These are phyloP conservation scores for Eulithis prunata DNA, from an alignment of 2,888 invertebrate species.

Conservation along the genomic window DNA sequence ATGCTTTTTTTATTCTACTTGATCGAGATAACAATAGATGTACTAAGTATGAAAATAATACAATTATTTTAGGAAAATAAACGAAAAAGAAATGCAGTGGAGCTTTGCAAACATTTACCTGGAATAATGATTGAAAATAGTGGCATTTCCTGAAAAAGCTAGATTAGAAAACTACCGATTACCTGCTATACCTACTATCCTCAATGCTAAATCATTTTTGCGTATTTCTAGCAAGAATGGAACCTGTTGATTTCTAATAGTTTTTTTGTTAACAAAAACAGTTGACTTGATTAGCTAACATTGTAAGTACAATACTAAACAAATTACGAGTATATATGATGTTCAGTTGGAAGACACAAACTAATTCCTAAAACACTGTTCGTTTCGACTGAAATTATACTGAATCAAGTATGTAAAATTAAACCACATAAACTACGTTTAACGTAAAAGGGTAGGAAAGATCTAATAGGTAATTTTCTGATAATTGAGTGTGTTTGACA, in stretches of 20 bases:
- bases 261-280: background rate
- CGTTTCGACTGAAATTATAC: background rate
- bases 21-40: background rate
- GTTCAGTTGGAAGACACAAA: background rate
- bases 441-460: background rate
- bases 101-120: no score
- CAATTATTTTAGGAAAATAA: no score
- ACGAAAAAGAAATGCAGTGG: no score
- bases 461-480: slow-evolving; percentile 10
- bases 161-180: no score
- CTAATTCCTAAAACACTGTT: background rate
- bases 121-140: no score
- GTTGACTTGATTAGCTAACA: background rate
- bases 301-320: background rate
- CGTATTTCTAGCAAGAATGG: background rate
- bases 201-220: no score
- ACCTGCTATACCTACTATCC: no score
- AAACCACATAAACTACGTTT: background rate
- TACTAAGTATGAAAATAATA: no score
- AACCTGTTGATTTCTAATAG: slow-evolving; percentile 20
- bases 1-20: slow-evolving; percentile 1
- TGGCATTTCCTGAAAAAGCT: no score
- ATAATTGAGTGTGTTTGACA: slow-evolving; percentile 61
- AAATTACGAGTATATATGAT: background rate
- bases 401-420: background rate